These are phyloP conservation scores for Sitta carolinensis DNA, from an alignment of 2,797 vertebrate genomes.

Conservation along the genomic window DNA sequence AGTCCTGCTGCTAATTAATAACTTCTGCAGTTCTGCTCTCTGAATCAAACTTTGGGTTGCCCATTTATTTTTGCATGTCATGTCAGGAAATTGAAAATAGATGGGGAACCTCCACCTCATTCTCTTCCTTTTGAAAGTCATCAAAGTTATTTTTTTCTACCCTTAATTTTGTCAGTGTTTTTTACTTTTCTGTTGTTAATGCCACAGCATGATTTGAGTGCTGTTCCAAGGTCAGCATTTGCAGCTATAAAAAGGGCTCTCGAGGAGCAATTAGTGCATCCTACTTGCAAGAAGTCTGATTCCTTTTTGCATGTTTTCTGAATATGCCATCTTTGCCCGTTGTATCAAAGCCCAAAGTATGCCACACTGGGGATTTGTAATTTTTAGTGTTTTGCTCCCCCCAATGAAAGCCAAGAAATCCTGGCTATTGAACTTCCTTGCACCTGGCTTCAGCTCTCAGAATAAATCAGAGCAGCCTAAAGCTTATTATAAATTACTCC, in stretches of 20 bases:
- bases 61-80: background rate
- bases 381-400: background rate
- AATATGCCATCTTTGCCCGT: background rate
- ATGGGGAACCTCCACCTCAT: background rate
- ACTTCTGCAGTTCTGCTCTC: conserved; percentile 8
- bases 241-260: background rate
- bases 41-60: background rate
- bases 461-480: conserved; percentile 35
- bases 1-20: conserved; percentile 1
- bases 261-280: background rate
- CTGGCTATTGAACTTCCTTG: conserved; percentile 1
- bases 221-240: background rate
- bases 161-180: background rate
- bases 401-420: background rate
- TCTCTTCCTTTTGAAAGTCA: background rate
- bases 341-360: background rate
- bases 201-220: background rate
- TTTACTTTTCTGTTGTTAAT: background rate
- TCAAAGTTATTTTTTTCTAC: background rate
- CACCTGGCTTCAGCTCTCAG: conserved; percentile 12
- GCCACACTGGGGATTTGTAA: background rate
- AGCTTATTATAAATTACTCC: conserved; percentile 27
- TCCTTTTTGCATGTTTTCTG: background rate
- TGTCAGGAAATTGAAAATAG: background rate
- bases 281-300: background rate